Evolutionary conservation across 2,888 invertebrate species (phyloP).

Genomic region (Schrankia costaestrigalis): DNA sequence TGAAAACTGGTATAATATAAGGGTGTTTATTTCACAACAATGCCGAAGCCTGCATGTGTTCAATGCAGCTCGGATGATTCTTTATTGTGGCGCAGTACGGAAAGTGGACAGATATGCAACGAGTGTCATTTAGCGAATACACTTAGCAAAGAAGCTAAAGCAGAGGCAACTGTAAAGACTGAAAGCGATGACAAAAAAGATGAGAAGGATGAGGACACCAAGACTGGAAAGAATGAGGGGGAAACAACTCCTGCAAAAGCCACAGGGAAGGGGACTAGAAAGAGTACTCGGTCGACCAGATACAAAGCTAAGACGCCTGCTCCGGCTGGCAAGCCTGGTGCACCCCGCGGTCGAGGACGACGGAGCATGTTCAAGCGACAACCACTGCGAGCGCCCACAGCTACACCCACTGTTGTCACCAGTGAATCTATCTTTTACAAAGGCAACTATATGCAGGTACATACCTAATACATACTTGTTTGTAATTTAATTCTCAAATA

Average conservation of each 20-base stretch:
- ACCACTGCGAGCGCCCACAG: slow-evolving; percentile 89
- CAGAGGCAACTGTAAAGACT: slow-evolving; percentile 43
- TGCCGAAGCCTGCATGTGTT: slow-evolving; percentile 83
- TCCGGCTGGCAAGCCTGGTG: slow-evolving; percentile 49
- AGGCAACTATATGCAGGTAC: slow-evolving; percentile 87
- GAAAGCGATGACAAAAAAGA: slow-evolving; percentile 57
- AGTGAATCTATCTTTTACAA: slow-evolving; percentile 86
- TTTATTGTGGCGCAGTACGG: slow-evolving; percentile 87
- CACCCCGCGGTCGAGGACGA: slow-evolving; percentile 86
- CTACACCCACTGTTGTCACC: slow-evolving; percentile 90
- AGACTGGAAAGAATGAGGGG: slow-evolving; percentile 52
- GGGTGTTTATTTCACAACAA: slow-evolving; percentile 19
- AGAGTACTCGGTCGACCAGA: slow-evolving; percentile 81
- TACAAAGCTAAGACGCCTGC: slow-evolving; percentile 75
- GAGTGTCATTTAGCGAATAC: slow-evolving; percentile 83
- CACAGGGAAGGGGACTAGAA: slow-evolving; percentile 76
- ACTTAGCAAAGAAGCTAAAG: slow-evolving; percentile 53
- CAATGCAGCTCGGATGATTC: slow-evolving; percentile 86
- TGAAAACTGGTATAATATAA: too few relatives aligned
- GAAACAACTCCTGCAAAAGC: slow-evolving; percentile 70
- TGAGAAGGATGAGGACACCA: slow-evolving; percentile 55
- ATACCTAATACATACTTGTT: neutral
- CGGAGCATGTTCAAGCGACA: slow-evolving; percentile 89
- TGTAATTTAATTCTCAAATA: too few relatives aligned
- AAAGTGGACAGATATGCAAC: slow-evolving; percentile 88